Conservation (phyloP, 2,113 vertebrate species). For the Naja naja region DNA sequence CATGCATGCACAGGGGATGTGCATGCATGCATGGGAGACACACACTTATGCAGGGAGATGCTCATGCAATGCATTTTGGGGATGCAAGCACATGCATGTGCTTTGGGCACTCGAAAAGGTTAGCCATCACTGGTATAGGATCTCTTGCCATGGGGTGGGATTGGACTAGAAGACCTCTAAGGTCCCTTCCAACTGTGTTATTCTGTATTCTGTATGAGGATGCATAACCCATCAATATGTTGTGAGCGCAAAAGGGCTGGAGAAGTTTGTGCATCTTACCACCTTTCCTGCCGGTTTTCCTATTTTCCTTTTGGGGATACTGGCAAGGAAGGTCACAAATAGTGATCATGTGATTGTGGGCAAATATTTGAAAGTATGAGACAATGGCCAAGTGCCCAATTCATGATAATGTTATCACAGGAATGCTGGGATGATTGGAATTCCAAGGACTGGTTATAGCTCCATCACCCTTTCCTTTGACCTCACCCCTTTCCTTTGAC, state of each 20-base stretch:
- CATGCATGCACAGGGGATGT: too few species aligned
- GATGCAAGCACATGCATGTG: too few species aligned
- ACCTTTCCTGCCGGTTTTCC: background rate
- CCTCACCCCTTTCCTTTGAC: too few species aligned
- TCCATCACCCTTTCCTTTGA: too few species aligned
- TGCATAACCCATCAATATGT: background rate
- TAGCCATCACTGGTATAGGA: background rate
- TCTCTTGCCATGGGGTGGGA: background rate
- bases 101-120: too few species aligned
- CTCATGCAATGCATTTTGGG: too few species aligned
- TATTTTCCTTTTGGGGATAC: background rate
- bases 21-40: too few species aligned
- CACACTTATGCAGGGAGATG: too few species aligned
- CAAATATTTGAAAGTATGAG: background rate
- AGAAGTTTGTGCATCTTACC: background rate
- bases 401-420: background rate
- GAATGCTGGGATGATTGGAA: background rate
- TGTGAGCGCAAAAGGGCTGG: background rate
- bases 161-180: background rate
- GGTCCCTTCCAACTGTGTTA: background rate
- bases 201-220: background rate
- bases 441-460: background rate
- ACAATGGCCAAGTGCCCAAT: background rate
- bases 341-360: background rate
- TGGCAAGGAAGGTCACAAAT: background rate